These are phyloP conservation scores for Drosophila falleni DNA, from an alignment of 2,888 invertebrate species.

Conservation along the genomic window DNA sequence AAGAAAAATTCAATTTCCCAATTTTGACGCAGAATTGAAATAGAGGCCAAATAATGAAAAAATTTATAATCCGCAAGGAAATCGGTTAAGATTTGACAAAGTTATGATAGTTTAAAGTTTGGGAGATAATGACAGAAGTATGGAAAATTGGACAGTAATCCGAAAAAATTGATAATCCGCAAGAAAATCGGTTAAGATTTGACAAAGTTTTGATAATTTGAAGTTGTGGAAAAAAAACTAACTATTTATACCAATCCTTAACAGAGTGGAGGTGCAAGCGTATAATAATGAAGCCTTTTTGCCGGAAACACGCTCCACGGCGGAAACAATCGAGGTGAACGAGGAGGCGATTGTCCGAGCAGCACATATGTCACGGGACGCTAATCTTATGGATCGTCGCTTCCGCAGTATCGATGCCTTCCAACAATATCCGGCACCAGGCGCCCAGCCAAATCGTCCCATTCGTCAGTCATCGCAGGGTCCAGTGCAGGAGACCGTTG, in stretches of 20 bases:
- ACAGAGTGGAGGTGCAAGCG: slow-evolving; percentile 64
- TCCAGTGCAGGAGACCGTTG: slow-evolving; percentile 63
- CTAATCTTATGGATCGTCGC: slow-evolving; percentile 77
- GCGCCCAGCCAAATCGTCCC: slow-evolving; percentile 43
- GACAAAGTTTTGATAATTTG: too few relatives aligned
- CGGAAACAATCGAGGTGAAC: slow-evolving; percentile 77
- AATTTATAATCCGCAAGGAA: too few relatives aligned
- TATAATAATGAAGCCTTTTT: slow-evolving; percentile 77
- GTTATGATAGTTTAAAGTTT: too few relatives aligned
- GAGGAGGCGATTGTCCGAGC: slow-evolving; percentile 82
- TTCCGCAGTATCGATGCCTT: slow-evolving; percentile 83
- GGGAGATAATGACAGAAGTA: too few relatives aligned
- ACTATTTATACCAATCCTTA: background rate
- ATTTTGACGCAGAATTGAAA: too few relatives aligned
- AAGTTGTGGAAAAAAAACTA: too few relatives aligned
- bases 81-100: too few relatives aligned
- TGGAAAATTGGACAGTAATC: too few relatives aligned
- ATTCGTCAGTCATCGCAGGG: slow-evolving; percentile 49
- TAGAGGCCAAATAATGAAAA: too few relatives aligned
- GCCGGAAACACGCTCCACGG: slow-evolving; percentile 71
- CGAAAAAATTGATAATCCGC: too few relatives aligned
- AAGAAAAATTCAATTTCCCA: too few relatives aligned
- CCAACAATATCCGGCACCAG: slow-evolving; percentile 80
- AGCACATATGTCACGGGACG: slow-evolving; percentile 82
- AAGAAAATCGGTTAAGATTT: too few relatives aligned